Evolutionary conservation across 2,797 vertebrate species (phyloP), one percentile per base, ranked within the genome.

Genomic region (Sebastes wilsoni): DNA sequence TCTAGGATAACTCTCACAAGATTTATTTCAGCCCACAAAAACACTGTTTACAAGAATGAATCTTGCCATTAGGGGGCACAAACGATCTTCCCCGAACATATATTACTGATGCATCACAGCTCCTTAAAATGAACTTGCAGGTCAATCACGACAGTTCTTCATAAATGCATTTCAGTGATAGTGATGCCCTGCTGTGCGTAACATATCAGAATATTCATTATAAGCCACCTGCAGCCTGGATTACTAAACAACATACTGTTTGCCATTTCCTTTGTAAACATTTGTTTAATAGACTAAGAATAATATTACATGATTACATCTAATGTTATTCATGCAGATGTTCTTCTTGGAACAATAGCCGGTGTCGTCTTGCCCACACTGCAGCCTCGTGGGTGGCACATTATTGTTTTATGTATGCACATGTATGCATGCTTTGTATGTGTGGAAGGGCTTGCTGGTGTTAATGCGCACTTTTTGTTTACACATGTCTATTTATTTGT

Each of bases 21-120:
- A 81, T 75, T 75, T 22, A 72, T 82, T 75, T 82, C 10, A 49
- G 66, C 20, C 52, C 18, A 66, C 52, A 73, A 72, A 61, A 46
- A 66, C 2, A 4, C 8, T 64, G 54, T 85, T 80, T 66, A 66
- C n/a, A 38, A 66, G 65, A 79, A 75, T 28, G 0, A 36, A 67
- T 81, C 58, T 62, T 82, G 87, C 92, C 85, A 88, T 88, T 80
- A 89, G 87, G 85, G 87, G 86, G 84, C 92, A 90, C 84, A 87
- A 73, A 83, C 0, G 76, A 79, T 83, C 83, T 75, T 59, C 23
- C 42, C 8, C 5, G 18, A 54, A 80, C 55, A 14, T 34, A 13
- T 23, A 60, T 42, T 8, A 52, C n/a, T 65, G 55, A 74, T 69
- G 23, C 12, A 66, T 69, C 52, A 34, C 72, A 60, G 62, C 65